Evolutionary conservation across 2,113 vertebrate species (phyloP), one percentile per base, ranked within the genome.

Genomic region (Paedocypris sp.): DNA sequence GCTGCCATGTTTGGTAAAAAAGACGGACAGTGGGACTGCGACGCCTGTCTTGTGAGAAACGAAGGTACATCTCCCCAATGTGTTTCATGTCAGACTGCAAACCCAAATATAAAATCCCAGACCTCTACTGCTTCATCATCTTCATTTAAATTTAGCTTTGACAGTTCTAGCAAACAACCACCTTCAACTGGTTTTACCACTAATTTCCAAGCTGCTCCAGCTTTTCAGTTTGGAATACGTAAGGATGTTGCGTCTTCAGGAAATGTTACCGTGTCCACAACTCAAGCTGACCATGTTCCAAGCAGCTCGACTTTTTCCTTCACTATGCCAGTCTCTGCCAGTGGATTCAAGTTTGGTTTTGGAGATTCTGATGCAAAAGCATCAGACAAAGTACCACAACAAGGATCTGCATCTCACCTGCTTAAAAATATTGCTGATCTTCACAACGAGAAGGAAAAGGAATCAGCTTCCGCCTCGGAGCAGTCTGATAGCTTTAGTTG

Each of bases 331-430:
- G 66, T 42, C 12, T 13, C 84, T 68, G 3, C 75, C 49, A 72
- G 60, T 23, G 87, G 83, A 4, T 93, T 93, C 76, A 94, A 90
- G 66, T 99, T 99, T 87, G 92, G 91, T 13, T 83, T 89, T 80
- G 80, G 85, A 48, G 91, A 92, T 1, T 4, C 79, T 56, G 84
- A 77, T 58, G 46, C 62, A 1, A 43, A 72, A 43, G 38, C 51
- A 16, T 4, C 54, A 35, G 77, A 75, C 18, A 63, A 64, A 48
- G 74, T 76, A 36, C 33, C 56, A 5, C 48, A 68, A 18, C 71
- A 77, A 66, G 60, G 47, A 45, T 71, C 85, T 32, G 77, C 80
- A 18, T 83, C 80, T 13, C 66, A 68, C 66, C 71, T 79, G 56
- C 77, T 86, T 36, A 88, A 86, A 78, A 83, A 49, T 10, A 39